Evolutionary conservation across 2,888 invertebrate genomes (phyloP), one percentile per base, ranked within the genome.

Genomic region (Ochropleura plecta): DNA sequence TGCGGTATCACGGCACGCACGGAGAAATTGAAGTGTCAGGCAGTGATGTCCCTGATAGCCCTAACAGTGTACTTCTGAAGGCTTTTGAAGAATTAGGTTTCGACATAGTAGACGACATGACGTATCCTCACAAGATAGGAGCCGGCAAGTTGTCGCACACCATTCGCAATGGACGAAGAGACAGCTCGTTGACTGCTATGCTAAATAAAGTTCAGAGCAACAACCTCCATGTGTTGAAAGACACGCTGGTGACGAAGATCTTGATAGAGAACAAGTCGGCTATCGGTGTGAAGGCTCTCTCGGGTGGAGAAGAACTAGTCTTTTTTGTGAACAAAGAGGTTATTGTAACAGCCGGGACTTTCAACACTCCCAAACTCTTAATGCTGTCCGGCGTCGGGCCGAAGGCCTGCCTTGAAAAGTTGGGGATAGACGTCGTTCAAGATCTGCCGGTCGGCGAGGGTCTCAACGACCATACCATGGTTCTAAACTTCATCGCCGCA

Each of bases 131-230:
- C 12, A 84, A 73, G 60, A 90, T 94, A 44, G 95, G 95, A 20
- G 95, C 90, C 0, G 95, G 95, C 3, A 87, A 92, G 72, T 95
- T 95, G 76, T 95, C 94, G 3, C 95, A 95, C 76, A 95, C 95
- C 0, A 90, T 95, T 6, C 88, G 84, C 64, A 79, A 91, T 7
- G 94, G 95, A 0, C 91, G 86, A 42, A 88, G 96, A 55, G 91
- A 92, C 55, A 95, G 94, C 70, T 89, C 94, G 5, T 76, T 92
- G 5, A 94, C 94, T 0, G 94, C 92, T 1, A 76, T 96, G n/a
- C 88, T 88, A 42, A 94, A 90, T 82, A 91, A 92, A 78, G 90
- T 83, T 2, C 68, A 79, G 0, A 88, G 83, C 49, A 60, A 81
- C 0, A 95, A 95, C 59, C 73, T 95, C 3, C 88, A 79, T 53